Base-by-base conservation (phyloP, 2,113 vertebrate species). In the Heteronetta atricapilla region DNA sequence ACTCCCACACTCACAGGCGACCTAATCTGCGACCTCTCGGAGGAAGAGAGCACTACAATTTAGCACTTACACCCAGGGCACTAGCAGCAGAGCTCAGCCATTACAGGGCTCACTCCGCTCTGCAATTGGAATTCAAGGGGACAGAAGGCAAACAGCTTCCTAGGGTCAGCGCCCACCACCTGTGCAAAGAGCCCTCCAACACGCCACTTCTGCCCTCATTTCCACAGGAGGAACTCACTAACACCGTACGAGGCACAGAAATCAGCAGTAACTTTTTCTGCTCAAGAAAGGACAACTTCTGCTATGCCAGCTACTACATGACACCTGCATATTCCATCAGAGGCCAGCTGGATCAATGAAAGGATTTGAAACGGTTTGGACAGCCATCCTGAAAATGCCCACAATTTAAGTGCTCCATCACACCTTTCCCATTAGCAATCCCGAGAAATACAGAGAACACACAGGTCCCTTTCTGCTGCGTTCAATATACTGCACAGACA, bases 11-110 rank as follows among this genome's bases (percentile, higher is more conserved):
- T 96, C 70, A 56, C 15, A 3, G 89, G 74, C 0, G 36, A 91
- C 31, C 89, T 97, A 92, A 25, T 86, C 93, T 95, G 97, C 5
- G 64, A 83, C 94, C 98, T 98, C 96, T 93, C 18, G 14, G 96
- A 96, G 59, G 78, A 97, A 97, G 66, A 95, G 1, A 96, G 42
- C 33, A 88, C 63, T 82, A 95, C 70, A 97, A 4, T 89, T 96
- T 80, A 97, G 78, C 55, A 77, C n/a, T 58, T 80, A 55, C 73
- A 89, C 23, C 42, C 40, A 59, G 33, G 48, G 20, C 36, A 95
- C 46, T 82, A 62, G 29, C 68, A 70, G 55, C 20, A 90, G 38
- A 40, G 33, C 52, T 63, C 19, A 48, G 62, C 25, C 48, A 68
- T 23, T 29, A 40, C 15, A 94, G 42, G 56, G 70, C 26, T 34